Evolutionary conservation across 2,797 vertebrate genomes (phyloP).

Genomic region (Brotula barbata): DNA sequence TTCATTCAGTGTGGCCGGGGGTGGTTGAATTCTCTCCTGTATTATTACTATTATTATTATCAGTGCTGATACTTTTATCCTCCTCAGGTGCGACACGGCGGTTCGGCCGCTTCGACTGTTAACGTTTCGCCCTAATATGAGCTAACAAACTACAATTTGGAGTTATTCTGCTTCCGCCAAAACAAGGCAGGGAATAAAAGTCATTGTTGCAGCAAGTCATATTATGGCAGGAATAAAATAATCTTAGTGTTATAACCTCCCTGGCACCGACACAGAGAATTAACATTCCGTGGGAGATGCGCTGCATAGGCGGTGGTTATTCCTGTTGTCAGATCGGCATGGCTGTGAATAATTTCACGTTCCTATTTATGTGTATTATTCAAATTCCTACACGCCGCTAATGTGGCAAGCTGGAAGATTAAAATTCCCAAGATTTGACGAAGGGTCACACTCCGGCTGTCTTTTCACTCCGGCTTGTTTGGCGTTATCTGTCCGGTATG

Average conservation of each 20-base stretch:
- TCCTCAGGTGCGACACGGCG: slow-evolving; percentile 49
- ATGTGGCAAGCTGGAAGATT: slow-evolving; percentile 15
- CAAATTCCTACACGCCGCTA: slow-evolving; percentile 11
- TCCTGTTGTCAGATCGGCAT: slow-evolving; percentile 17
- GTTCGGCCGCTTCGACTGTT: slow-evolving; percentile 57
- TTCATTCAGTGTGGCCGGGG: slow-evolving; percentile 43
- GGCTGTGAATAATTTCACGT: slow-evolving; percentile 24
- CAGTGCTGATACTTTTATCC: slow-evolving; percentile 62
- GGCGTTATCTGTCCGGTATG: slow-evolving; percentile 60
- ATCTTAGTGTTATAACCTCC: slow-evolving; percentile 38
- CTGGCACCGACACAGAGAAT: slow-evolving; percentile 34
- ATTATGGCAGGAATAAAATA: slow-evolving; percentile 48
- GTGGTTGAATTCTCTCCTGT: slow-evolving; percentile 55
- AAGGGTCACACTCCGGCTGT: slow-evolving; percentile 25
- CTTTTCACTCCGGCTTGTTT: slow-evolving; percentile 51
- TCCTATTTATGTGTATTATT: slow-evolving; percentile 33
- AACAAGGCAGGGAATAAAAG: slow-evolving; percentile 44
- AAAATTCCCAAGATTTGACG: slow-evolving; percentile 8
- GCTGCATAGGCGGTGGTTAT: slow-evolving; percentile 6
- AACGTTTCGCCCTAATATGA: slow-evolving; percentile 66
- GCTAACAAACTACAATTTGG: slow-evolving; percentile 60
- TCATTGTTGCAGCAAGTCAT: slow-evolving; percentile 43
- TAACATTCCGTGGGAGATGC: slow-evolving; percentile 35
- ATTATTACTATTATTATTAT: slow-evolving; percentile 56
- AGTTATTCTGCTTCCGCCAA: slow-evolving; percentile 50